Percentiles rank a stretch among this genome's conserved stretches.
phyloP scores from a whole-genome alignment of 2,113 vertebrate genomes.

The Puntigrus tetrazona region DNA sequence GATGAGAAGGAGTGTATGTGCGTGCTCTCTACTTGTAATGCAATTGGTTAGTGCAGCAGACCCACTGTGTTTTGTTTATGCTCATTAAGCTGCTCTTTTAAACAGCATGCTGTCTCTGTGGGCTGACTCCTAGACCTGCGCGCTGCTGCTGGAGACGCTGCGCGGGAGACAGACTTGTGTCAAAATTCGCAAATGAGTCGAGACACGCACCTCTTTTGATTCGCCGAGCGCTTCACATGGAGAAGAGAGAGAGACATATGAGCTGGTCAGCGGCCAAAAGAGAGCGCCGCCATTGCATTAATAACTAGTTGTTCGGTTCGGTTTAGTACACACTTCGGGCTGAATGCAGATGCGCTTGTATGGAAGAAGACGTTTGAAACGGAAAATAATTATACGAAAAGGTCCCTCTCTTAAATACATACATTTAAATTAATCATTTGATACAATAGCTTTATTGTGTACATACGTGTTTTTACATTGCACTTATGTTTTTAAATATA shows the following conservation, averaged over 20 bases:
- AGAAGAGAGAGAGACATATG: slow-evolving; percentile 4
- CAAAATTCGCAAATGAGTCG: not conserved
- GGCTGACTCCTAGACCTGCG: not conserved
- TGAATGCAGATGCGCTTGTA: no score
- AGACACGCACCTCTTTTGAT: slow-evolving; percentile 8
- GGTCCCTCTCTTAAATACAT: no score
- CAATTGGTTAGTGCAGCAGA: slow-evolving; percentile 9
- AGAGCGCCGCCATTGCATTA: not conserved
- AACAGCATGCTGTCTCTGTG: slow-evolving; percentile 21
- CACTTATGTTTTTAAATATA: no score
- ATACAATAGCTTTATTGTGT: no score
- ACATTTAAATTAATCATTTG: no score
- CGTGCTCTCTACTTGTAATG: not conserved
- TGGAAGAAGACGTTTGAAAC: no score
- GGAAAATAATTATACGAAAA: no score
- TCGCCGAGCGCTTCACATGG: not conserved
- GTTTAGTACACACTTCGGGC: not conserved
- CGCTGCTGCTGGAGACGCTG: not conserved
- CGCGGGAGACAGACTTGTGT: not conserved
- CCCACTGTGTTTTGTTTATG: slow-evolving; percentile 8
- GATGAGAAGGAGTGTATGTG: not conserved
- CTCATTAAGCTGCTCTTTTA: slow-evolving; percentile 29
- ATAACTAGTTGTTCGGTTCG: not conserved
- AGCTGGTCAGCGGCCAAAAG: not conserved
- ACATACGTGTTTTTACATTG: no score